These are phyloP conservation scores for Menidia beryllina DNA, from an alignment of 2,113 vertebrate species.

Conservation along the genomic window DNA sequence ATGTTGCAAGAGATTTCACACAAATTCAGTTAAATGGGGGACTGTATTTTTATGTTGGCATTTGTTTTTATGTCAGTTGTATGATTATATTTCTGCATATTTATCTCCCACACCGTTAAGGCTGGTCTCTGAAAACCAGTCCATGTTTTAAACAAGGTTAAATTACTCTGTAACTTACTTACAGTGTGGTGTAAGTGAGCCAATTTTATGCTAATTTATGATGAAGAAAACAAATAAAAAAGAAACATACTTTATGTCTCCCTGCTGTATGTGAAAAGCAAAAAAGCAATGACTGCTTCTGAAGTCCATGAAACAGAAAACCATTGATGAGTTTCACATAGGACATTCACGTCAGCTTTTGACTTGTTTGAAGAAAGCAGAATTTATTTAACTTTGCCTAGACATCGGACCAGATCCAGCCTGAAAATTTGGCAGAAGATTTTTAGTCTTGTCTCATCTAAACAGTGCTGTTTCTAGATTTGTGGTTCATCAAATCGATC, in stretches of 20 bases:
- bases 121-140: too few relatives aligned
- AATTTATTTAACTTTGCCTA: slow-evolving; percentile 5
- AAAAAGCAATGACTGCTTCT: not conserved
- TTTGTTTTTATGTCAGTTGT: too few relatives aligned
- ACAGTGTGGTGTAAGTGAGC: too few relatives aligned
- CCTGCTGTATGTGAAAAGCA: not conserved
- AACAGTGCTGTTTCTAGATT: slow-evolving; percentile 2
- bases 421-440: slow-evolving; percentile 21
- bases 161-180: too few relatives aligned
- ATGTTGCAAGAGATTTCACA: too few relatives aligned
- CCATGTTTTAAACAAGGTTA: too few relatives aligned
- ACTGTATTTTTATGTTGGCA: too few relatives aligned
- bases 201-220: too few relatives aligned
- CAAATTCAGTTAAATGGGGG: too few relatives aligned
- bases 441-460: not conserved
- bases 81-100: too few relatives aligned
- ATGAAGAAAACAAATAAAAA: not conserved
- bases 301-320: not conserved
- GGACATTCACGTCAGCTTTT: slow-evolving; percentile 18
- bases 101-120: too few relatives aligned
- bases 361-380: slow-evolving; percentile 9
- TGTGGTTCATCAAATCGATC: slow-evolving; percentile 27
- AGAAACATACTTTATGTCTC: not conserved
- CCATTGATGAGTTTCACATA: not conserved
- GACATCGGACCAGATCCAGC: slow-evolving; percentile 6